These are phyloP conservation scores for Ceratosolen solmsi DNA, from an alignment of 1,140 invertebrate genomes.

Conservation along the genomic window DNA sequence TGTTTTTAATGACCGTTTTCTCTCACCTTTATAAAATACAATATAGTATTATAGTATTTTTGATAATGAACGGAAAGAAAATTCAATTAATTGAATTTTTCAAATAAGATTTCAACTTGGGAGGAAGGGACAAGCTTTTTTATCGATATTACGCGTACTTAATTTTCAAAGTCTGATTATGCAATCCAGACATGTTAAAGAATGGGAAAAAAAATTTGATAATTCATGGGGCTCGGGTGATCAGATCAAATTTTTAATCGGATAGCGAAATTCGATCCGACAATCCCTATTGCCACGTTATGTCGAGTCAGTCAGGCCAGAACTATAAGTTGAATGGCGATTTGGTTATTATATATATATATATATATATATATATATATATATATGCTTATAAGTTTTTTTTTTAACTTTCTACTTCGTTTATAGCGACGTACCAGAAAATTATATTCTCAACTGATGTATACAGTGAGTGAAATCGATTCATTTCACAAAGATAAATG, in stretches of 20 bases:
- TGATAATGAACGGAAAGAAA: not conserved
- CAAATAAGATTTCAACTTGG: not conserved
- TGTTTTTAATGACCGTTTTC: not conserved
- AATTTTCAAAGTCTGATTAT: not conserved
- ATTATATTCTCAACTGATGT: too few species aligned
- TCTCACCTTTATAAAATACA: not conserved
- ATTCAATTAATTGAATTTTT: not conserved
- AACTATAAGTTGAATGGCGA: not conserved
- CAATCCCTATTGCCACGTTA: not conserved
- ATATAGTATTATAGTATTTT: not conserved
- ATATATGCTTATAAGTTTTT: too few species aligned
- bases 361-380: not conserved
- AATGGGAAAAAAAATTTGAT: not conserved
- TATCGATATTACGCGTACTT: not conserved
- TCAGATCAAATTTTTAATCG: conserved; percentile 9
- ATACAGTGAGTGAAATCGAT: too few species aligned
- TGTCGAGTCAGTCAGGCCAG: conserved; percentile 5
- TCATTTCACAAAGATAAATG: too few species aligned
- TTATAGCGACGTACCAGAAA: not conserved
- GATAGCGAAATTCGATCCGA: not conserved
- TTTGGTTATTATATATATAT: not conserved
- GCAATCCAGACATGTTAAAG: not conserved
- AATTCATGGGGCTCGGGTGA: not conserved
- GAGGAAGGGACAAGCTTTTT: not conserved
- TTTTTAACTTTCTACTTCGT: not conserved